These are phyloP conservation scores for Polydrusus tereticollis DNA, from an alignment of 2,888 invertebrate genomes.

Conservation along the genomic window DNA sequence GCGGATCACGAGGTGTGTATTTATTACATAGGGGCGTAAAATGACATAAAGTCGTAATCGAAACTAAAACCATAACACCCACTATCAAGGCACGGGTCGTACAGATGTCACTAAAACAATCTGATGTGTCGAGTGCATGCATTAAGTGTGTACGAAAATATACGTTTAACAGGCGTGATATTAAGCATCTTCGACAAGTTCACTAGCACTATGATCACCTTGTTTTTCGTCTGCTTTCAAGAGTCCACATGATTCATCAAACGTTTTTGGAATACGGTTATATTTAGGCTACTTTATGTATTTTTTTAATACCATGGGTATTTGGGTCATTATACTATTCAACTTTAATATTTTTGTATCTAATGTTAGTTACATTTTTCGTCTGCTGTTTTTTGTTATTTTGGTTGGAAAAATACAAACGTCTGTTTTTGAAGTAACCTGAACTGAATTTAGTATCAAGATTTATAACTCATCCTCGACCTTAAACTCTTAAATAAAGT, in stretches of 20 bases:
- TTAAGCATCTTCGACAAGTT: constrained; percentile 49
- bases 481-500: too few relatives aligned
- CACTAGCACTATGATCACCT: constrained; percentile 48
- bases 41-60: constrained; percentile 56
- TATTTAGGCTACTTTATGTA: constrained; percentile 5
- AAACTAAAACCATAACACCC: constrained; percentile 61
- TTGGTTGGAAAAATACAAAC: too few relatives aligned
- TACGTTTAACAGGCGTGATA: constrained; percentile 47
- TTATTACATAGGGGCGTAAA: constrained; percentile 57
- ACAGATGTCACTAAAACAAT: constrained; percentile 64
- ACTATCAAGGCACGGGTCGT: constrained; percentile 59
- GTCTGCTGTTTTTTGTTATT: too few relatives aligned
- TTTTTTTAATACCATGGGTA: too few relatives aligned
- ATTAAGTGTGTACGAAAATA: constrained; percentile 64
- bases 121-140: constrained; percentile 65
- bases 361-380: too few relatives aligned
- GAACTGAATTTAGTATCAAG: too few relatives aligned
- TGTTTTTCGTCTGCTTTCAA: constrained; percentile 44
- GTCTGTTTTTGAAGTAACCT: too few relatives aligned
- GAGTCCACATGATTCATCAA: constrained; percentile 24
- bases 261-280: constrained; percentile 27
- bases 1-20: constrained; percentile 42
- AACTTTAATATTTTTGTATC: too few relatives aligned
- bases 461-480: too few relatives aligned
- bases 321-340: too few relatives aligned